A percentile compares a stretch with the other conserved stretches of the same genome.
Evolutionary conservation across 2,888 invertebrate genomes (phyloP).

Genomic region (Chloromyia formosa): DNA sequence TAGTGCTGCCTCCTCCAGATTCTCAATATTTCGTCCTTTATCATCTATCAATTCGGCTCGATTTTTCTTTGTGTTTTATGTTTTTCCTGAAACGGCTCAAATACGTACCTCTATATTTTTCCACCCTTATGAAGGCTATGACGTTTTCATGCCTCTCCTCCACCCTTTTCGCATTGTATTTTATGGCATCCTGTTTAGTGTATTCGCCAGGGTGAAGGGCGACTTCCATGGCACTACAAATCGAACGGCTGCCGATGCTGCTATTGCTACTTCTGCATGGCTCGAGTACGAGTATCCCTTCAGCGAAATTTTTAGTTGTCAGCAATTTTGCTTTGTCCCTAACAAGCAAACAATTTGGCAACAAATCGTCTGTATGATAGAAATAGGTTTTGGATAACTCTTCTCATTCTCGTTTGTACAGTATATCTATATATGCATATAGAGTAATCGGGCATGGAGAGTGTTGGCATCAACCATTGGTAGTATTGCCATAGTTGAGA

Average conservation of each 20-base stretch:
- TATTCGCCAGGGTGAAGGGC: no score
- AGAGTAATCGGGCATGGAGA: no score
- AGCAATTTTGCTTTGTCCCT: slow-evolving; percentile 48
- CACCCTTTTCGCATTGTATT: background rate
- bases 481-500: slow-evolving; percentile 15
- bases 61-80: slow-evolving; percentile 34
- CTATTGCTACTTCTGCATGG: background rate
- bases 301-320: slow-evolving; percentile 47
- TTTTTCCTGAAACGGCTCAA: background rate
- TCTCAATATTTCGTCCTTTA: background rate
- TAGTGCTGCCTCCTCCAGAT: background rate
- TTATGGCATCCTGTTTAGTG: background rate
- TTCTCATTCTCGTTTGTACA: background rate
- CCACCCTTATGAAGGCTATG: background rate
- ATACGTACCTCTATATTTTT: background rate
- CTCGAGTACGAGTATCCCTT: slow-evolving; percentile 22
- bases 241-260: background rate
- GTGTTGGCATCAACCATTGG: slow-evolving; percentile 3
- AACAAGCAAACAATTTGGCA: slow-evolving; percentile 50
- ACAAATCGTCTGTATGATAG: slow-evolving; percentile 48
- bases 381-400: slow-evolving; percentile 14
- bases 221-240: background rate
- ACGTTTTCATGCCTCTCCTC: background rate
- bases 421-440: no score
- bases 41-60: slow-evolving; percentile 28